Evolutionary conservation across 2,888 invertebrate genomes (phyloP).

Genomic region (Coenonympha arcania): DNA sequence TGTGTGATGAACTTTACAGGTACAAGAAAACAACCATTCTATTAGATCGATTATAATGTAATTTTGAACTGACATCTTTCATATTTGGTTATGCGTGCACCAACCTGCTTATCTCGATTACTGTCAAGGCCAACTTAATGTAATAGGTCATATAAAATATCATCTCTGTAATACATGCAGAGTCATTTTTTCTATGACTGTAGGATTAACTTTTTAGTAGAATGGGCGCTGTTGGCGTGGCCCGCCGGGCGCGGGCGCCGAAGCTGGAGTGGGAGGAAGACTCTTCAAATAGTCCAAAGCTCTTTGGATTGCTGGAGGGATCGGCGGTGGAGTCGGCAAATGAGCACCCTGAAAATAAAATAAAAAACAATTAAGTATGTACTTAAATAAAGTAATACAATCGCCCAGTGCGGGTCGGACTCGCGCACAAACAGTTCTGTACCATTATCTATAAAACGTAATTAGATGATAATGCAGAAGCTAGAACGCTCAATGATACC

Average conservation of each 20-base stretch:
- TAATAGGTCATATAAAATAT: slow-evolving; percentile 1
- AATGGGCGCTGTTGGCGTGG: slow-evolving; percentile 5
- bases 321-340: slow-evolving; percentile 86
- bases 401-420: not conserved
- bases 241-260: slow-evolving; percentile 35
- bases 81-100: slow-evolving; percentile 3
- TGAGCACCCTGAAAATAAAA: slow-evolving; percentile 76
- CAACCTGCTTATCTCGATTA: slow-evolving; percentile 3
- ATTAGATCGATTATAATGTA: not conserved
- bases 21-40: not conserved
- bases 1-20: not conserved
- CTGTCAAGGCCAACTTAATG: slow-evolving; percentile 7
- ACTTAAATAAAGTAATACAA: not conserved
- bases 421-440: too few species aligned
- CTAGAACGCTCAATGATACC: too few species aligned
- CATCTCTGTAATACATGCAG: not conserved
- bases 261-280: slow-evolving; percentile 65
- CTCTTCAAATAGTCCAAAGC: slow-evolving; percentile 77
- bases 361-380: not conserved
- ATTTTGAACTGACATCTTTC: slow-evolving; percentile 1
- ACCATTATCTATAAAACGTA: too few species aligned
- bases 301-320: slow-evolving; percentile 81
- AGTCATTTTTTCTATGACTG: not conserved
- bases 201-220: not conserved
- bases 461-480: too few species aligned